Evolutionary conservation across 2,113 vertebrate genomes (phyloP).

Genomic region (Sebastes schlegelii): DNA sequence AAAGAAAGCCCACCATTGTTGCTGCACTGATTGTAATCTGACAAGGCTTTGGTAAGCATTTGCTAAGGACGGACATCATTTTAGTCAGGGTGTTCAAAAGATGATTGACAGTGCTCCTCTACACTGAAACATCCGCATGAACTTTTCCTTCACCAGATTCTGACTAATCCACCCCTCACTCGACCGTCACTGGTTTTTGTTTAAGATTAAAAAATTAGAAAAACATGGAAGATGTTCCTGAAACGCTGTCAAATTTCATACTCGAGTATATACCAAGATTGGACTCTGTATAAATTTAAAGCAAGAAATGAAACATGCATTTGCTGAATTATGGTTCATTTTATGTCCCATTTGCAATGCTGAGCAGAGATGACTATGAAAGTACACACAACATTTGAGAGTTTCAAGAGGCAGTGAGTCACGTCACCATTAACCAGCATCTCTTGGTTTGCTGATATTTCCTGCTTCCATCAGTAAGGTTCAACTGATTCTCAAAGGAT

Average conservation of each 20-base stretch:
- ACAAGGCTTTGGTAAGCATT: neutral
- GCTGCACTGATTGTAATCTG: neutral
- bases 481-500: neutral
- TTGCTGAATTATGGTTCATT: neutral
- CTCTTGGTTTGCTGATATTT: constrained; percentile 1
- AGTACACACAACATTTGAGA: neutral
- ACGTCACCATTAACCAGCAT: neutral
- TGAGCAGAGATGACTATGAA: neutral
- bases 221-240: neutral
- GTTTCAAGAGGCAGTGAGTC: neutral
- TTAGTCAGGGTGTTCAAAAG: neutral
- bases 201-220: neutral
- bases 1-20: neutral
- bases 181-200: neutral
- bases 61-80: neutral
- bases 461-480: neutral
- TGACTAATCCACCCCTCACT: neutral
- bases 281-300: neutral
- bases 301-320: neutral
- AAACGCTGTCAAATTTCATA: neutral
- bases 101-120: neutral
- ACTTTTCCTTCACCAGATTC: neutral
- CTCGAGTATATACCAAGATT: neutral
- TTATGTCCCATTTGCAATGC: neutral
- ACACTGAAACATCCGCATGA: neutral